These are phyloP conservation scores for Galaxias olidus DNA, from an alignment of 2,797 vertebrate species.

Conservation along the genomic window DNA sequence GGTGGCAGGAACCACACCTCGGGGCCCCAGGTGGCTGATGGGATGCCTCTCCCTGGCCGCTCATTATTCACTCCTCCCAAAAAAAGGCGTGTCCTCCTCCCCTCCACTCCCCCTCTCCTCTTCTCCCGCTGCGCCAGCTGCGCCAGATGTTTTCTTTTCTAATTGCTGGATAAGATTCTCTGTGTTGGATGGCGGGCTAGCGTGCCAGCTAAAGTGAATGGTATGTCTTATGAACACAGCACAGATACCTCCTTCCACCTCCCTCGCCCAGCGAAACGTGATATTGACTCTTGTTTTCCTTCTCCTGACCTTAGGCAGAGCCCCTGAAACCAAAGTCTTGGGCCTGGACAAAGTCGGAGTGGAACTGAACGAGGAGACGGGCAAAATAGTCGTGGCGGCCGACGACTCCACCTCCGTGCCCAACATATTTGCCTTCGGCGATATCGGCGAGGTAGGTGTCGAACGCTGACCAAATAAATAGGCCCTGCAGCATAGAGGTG, in stretches of 20 bases:
- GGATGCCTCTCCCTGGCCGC: slow-evolving; percentile 57
- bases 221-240: slow-evolving; percentile 20
- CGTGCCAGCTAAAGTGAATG: slow-evolving; percentile 4
- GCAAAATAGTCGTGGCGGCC: slow-evolving; percentile 85
- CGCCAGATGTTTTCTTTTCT: slow-evolving; percentile 55
- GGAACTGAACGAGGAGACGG: slow-evolving; percentile 72
- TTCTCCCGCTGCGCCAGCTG: no score
- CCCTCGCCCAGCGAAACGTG: slow-evolving; percentile 18
- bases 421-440: slow-evolving; percentile 90
- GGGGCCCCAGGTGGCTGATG: slow-evolving; percentile 68
- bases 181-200: background rate
- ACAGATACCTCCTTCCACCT: background rate
- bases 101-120: slow-evolving; percentile 15
- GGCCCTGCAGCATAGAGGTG: no score
- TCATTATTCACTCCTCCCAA: slow-evolving; percentile 32
- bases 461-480: no score
- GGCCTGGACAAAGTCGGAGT: slow-evolving; percentile 83
- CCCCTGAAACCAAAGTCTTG: slow-evolving; percentile 80
- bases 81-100: slow-evolving; percentile 28
- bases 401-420: slow-evolving; percentile 85
- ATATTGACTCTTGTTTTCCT: slow-evolving; percentile 35
- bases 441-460: slow-evolving; percentile 84
- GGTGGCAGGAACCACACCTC: slow-evolving; percentile 82
- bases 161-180: slow-evolving; percentile 32
- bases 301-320: slow-evolving; percentile 80